Evolutionary conservation across 2,797 vertebrate genomes (phyloP), one percentile per base, ranked within the genome.

Genomic region (Peromyscus attwateri): DNA sequence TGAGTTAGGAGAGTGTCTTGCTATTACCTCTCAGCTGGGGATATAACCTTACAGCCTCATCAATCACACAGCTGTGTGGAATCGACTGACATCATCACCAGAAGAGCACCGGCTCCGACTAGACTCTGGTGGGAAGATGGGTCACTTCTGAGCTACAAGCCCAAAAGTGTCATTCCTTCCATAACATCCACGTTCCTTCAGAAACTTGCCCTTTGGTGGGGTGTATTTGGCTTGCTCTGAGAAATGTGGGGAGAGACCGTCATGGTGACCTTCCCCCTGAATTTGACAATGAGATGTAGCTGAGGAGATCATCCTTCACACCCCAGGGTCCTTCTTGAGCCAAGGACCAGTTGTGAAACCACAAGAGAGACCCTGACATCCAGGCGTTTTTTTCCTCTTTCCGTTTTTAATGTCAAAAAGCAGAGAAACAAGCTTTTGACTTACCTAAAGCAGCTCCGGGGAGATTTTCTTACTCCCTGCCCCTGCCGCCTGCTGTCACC

Each of bases 71-170:
- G 17, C 6, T 57, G 46, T 62, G 43, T 75, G 90, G 64, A 37
- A 55, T 12, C 0, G 27, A 46, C 5, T 10, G 37, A 34, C 13
- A 29, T 60, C 55, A 3, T n/a, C 4, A 0, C 0, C 46, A 31
- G 46, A 83, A n/a, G 52, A 83, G 55, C 40, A 31, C 37, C 10
- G 55, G 43, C 66, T n/a, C 6, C 17, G 11, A 31, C 21, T 34
- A 1, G 3, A 76, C 21, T 49, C 49, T 3, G 52, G 37, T 19
- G 21, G n/a, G 12, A 77, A 46, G 49, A 14, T 17, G 19, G 43
- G 64, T 19, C 13, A 1, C 62, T 60, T 79, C 40, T 0, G 66
- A 52, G 52, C 34, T 52, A 43, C 25, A 27, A 29, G 23, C 21
- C 60, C 29, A 57, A 49, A 68, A 76, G 27, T 29, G 1, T 23